phyloP scores from a whole-genome alignment of 2,888 invertebrate genomes.

The Thymelicus sylvestris region DNA sequence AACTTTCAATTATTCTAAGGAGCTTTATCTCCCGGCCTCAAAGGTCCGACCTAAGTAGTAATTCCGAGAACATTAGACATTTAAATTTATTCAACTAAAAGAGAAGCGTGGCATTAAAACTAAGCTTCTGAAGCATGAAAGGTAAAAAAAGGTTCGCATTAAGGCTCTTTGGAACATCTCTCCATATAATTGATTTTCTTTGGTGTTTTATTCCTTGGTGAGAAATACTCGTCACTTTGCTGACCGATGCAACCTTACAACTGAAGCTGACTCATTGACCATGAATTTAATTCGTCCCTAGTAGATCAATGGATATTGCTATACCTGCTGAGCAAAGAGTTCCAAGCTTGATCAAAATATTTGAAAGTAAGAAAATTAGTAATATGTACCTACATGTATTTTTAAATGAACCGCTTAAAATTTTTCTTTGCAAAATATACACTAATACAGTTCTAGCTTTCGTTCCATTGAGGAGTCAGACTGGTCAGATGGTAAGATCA shows the following conservation, averaged over 20 bases:
- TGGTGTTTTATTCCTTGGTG: conserved; percentile 17
- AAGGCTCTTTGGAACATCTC: conserved; percentile 35
- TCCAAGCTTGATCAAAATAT: too few species aligned
- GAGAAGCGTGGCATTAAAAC: conserved; percentile 40
- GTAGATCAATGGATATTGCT: too few species aligned
- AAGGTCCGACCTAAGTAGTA: conserved; percentile 32
- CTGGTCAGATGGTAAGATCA: too few species aligned
- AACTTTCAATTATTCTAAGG: conserved; percentile 16
- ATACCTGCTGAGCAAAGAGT: too few species aligned
- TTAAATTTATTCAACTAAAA: conserved; percentile 49
- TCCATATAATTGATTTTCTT: conserved; percentile 49
- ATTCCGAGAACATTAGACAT: conserved; percentile 43
- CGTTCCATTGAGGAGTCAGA: too few species aligned
- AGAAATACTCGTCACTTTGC: conserved; percentile 12
- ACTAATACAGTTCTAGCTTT: too few species aligned
- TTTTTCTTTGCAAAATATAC: too few species aligned
- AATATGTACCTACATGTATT: too few species aligned
- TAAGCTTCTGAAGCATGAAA: conserved; percentile 40
- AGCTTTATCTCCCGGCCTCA: conserved; percentile 3
- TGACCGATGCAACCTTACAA: neutral
- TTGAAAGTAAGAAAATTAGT: too few species aligned
- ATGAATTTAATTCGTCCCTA: too few species aligned
- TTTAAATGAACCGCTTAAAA: too few species aligned
- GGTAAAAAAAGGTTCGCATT: conserved; percentile 26
- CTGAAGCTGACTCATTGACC: neutral